Conservation (phyloP, 1,140 invertebrate genomes). For the Adelges cooleyi region DNA sequence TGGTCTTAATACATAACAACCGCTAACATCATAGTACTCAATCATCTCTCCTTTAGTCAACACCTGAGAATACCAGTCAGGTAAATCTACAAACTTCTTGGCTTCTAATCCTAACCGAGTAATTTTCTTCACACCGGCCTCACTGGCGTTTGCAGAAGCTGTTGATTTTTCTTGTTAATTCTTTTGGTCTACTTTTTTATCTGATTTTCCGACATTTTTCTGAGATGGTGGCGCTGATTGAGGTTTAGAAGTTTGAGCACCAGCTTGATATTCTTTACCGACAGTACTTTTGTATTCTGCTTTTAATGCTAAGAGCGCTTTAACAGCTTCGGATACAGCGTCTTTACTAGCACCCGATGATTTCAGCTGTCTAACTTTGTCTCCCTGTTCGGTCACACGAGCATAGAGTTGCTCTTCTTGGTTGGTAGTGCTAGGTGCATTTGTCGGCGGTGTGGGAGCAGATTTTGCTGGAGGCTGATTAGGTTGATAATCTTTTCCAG, state of each 20-base stretch:
- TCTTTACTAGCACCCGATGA: conserved; percentile 46
- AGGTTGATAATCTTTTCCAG: too few relatives aligned
- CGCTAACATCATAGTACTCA: conserved; percentile 98
- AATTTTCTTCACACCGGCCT: conserved; percentile 59
- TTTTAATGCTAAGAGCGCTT: conserved; percentile 42
- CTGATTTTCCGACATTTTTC: too few relatives aligned
- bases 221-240: conserved; percentile 34
- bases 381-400: conserved; percentile 32
- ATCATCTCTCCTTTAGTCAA: conserved; percentile 98
- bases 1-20: conserved; percentile 94
- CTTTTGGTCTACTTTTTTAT: conserved; percentile 1
- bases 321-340: conserved; percentile 42
- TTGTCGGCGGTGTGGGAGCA: too few relatives aligned
- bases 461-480: too few relatives aligned
- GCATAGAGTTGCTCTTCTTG: not conserved
- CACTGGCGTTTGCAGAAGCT: conserved; percentile 5
- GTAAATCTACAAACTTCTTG: conserved; percentile 81
- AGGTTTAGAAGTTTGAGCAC: conserved; percentile 15
- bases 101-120: conserved; percentile 87
- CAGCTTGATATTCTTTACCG: conserved; percentile 35
- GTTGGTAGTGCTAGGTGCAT: not conserved
- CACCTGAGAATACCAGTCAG: conserved; percentile 96
- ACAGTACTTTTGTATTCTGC: conserved; percentile 49
- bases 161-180: conserved; percentile 10
- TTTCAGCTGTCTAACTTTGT: conserved; percentile 34